phyloP scores from a whole-genome alignment of 2,797 vertebrate genomes.

The Platyrinchus mystaceus region DNA sequence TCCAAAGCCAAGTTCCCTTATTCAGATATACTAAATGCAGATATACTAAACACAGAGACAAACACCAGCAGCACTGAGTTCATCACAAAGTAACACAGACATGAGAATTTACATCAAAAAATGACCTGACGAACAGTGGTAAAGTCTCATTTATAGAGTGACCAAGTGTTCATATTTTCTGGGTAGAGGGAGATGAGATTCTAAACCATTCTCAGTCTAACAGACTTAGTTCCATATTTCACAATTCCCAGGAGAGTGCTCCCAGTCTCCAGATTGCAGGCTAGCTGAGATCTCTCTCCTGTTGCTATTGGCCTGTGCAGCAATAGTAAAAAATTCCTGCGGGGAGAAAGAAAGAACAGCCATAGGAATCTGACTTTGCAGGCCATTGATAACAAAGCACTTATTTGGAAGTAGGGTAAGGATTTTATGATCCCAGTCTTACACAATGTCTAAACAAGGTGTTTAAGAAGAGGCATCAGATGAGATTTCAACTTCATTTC shows the following conservation, averaged over 20 bases:
- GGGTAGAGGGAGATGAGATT: neutral
- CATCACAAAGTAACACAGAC: neutral
- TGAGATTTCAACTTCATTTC: neutral
- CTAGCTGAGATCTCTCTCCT: neutral
- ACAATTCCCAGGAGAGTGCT: neutral
- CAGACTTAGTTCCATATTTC: neutral
- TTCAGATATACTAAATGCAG: neutral
- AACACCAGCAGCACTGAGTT: neutral
- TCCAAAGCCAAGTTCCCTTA: neutral
- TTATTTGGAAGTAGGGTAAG: neutral
- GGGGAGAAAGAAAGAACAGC: neutral
- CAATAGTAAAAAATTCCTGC: neutral
- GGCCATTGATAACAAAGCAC: neutral
- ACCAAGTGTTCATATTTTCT: neutral
- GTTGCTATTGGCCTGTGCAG: neutral
- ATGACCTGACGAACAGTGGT: fast-evolving
- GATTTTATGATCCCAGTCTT: neutral
- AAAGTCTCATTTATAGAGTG: neutral
- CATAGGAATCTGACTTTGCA: neutral
- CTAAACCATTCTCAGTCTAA: neutral
- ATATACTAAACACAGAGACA: neutral
- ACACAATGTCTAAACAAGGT: neutral
- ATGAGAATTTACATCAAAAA: neutral
- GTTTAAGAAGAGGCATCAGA: neutral
- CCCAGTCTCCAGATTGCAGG: neutral